These are phyloP conservation scores for Meloidogyne hapla DNA, from an alignment of 1,140 invertebrate species.

Conservation along the genomic window DNA sequence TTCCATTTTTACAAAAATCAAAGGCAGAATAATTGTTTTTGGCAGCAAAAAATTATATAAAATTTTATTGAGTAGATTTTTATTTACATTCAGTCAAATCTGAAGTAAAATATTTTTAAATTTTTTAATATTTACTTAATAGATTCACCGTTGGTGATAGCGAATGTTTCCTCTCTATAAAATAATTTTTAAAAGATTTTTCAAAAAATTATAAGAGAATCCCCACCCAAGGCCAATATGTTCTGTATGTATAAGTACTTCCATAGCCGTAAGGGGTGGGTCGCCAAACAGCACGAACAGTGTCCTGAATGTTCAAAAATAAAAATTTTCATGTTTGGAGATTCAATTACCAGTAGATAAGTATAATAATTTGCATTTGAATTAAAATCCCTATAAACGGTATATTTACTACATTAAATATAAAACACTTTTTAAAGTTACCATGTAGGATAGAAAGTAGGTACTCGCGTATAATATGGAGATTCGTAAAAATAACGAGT, in stretches of 20 bases:
- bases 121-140: neutral
- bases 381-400: conserved; percentile 7
- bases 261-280: conserved; percentile 10
- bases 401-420: too few species aligned
- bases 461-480: conserved; percentile 9
- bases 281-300: conserved; percentile 23
- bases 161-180: neutral
- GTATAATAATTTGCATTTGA: conserved; percentile 23
- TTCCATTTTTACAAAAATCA: too few species aligned
- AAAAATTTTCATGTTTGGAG: too few species aligned
- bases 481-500: conserved; percentile 27
- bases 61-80: neutral
- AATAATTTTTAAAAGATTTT: neutral
- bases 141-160: neutral
- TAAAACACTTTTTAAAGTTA: too few species aligned
- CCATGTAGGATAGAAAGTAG: conserved; percentile 16
- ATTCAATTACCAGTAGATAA: conserved; percentile 10
- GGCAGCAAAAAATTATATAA: neutral
- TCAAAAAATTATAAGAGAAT: neutral
- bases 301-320: conserved; percentile 13
- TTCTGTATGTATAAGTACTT: conserved; percentile 13
- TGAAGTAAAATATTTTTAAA: neutral
- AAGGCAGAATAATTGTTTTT: too few species aligned
- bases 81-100: neutral
- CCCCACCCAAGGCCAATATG: conserved; percentile 27